Base-by-base conservation (phyloP, 2,797 vertebrate species). In the Sciurus carolinensis region DNA sequence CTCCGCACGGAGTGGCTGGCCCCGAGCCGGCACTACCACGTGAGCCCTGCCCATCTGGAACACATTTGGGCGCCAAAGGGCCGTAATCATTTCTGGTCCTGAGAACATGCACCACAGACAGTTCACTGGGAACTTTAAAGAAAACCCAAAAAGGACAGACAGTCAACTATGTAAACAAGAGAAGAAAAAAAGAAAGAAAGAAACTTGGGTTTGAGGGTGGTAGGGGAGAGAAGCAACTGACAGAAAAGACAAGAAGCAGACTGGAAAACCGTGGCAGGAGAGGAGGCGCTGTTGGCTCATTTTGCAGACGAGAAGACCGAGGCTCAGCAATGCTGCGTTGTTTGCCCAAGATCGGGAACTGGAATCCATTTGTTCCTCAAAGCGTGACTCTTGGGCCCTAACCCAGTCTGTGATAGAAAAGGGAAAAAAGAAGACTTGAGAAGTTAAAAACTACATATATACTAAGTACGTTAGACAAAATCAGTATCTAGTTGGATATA, bases 91-190 rank as follows among this genome's bases (percentile, higher is more conserved):
- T 79, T 91, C 95, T 88, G 97, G 96, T 96, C 95, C 97, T 97
- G 95, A 97, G 97, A 97, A 98, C 85, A 91, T 62, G 90, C 90
- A 86, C 52, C 93, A 92, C 96, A 94, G 95, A 96, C 90, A 50
- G 96, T 96, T 97, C 96, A 95, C 96, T 96, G 92, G 96, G 95
- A 89, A 95, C 96, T 95, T 97, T 80, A 94, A 97, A 97, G 94
- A 80, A 75, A 95, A 92, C 82, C 44, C 73, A 26, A 79, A 47
- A 95, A 67, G 84, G 89, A 73, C 90, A 96, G 90, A 33, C 87
- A 84, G 82, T 42, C 92, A 76, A 83, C 90, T 95, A 92, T 89
- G 94, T 91, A 94, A 95, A 95, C 82, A 94, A 20, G 87, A 59
- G 44, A 85, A n/a, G 73, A 33, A 86, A 83, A 67, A 66, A 47